These are phyloP conservation scores for Ctenosaura bakeri DNA, from an alignment of 2,797 vertebrate genomes.

Conservation along the genomic window DNA sequence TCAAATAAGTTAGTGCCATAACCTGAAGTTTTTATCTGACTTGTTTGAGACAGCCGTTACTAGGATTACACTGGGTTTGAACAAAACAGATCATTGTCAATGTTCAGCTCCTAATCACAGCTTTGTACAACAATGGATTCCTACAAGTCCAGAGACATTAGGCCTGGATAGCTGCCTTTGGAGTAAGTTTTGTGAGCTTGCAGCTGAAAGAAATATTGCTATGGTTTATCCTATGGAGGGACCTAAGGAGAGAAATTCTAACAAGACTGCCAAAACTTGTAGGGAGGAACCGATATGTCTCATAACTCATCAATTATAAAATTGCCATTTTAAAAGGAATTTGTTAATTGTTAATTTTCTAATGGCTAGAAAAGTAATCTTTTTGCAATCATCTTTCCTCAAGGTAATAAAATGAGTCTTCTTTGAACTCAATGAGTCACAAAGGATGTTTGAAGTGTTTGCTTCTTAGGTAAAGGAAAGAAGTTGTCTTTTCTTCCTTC, in stretches of 20 bases:
- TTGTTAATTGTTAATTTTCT: slow-evolving; percentile 28
- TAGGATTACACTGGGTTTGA: background rate
- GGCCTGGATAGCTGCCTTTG: background rate
- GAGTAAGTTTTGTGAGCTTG: background rate
- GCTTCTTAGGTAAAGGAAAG: slow-evolving; percentile 10
- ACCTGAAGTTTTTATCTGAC: background rate
- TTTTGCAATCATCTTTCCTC: slow-evolving; percentile 21
- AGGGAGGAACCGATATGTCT: background rate
- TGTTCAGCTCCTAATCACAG: background rate
- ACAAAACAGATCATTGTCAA: background rate
- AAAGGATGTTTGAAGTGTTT: slow-evolving; percentile 16
- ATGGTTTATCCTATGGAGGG: background rate
- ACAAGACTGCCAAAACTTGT: slow-evolving; percentile 1
- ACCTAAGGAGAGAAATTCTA: background rate
- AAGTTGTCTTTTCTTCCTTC: background rate
- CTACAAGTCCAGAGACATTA: background rate
- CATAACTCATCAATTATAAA: slow-evolving; percentile 18
- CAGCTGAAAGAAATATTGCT: background rate
- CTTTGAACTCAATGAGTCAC: slow-evolving; percentile 42
- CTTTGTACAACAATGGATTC: background rate
- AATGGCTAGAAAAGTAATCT: slow-evolving; percentile 12
- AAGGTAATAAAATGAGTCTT: slow-evolving; percentile 45
- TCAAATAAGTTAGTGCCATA: background rate
- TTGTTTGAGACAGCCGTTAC: background rate
- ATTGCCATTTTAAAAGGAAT: slow-evolving; percentile 19